A percentile compares a stretch with the other conserved stretches of the same genome.
phyloP scores from a whole-genome alignment of 2,113 vertebrate genomes.

The Albula goreensis region DNA sequence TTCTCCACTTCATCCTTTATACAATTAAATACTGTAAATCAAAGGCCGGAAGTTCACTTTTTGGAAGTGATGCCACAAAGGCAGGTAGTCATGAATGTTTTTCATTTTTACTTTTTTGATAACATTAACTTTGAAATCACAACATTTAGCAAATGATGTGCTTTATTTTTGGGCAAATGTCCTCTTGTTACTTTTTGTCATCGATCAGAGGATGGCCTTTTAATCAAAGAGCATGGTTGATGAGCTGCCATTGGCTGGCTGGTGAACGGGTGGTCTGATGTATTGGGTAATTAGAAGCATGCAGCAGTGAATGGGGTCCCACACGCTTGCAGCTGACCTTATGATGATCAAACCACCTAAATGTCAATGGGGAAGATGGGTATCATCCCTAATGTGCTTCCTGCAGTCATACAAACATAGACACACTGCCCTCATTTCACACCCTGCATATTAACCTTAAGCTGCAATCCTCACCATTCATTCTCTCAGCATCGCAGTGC shows the following conservation, averaged over 20 bases:
- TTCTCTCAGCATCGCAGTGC: not conserved
- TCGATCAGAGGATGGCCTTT: not conserved
- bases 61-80: not conserved
- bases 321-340: not conserved
- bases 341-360: not conserved
- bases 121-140: not conserved
- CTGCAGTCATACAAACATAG: not conserved
- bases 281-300: not conserved
- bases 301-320: not conserved
- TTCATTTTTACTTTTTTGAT: not conserved
- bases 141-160: not conserved
- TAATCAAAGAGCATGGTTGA: slow-evolving; percentile 3
- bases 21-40: not conserved
- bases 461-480: not conserved
- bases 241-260: not conserved
- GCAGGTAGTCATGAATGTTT: not conserved
- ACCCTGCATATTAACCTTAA: not conserved
- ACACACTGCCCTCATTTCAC: not conserved
- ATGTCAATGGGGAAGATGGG: not conserved
- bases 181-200: not conserved
- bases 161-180: not conserved
- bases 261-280: not conserved
- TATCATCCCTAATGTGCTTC: not conserved
- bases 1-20: too few relatives aligned
- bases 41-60: not conserved